Percentiles rank a stretch among this genome's conserved stretches.
Evolutionary conservation across 2,888 invertebrate genomes (phyloP).

Genomic region (Iphiclides podalirius): DNA sequence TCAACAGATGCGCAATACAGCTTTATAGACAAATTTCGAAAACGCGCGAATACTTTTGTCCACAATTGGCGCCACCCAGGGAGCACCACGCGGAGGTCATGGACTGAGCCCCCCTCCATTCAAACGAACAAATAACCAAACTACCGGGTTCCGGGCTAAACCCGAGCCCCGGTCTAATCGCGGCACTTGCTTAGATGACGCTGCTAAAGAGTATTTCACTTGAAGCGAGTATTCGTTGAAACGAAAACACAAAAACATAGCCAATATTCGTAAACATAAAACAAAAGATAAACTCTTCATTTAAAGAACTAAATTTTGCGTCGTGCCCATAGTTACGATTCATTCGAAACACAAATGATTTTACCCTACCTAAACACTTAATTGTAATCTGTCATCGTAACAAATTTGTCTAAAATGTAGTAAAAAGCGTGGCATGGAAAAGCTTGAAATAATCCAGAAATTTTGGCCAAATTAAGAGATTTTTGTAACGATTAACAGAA

Average conservation of each 20-base stretch:
- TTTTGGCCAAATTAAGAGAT: too few relatives aligned
- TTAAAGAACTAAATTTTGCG: background rate
- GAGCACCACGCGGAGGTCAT: slow-evolving; percentile 78
- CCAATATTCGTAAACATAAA: slow-evolving; percentile 12
- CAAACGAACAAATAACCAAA: slow-evolving; percentile 43
- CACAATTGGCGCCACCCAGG: slow-evolving; percentile 78
- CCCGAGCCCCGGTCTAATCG: background rate
- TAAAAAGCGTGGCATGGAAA: too few relatives aligned
- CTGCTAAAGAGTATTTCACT: slow-evolving; percentile 4
- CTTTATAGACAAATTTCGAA: slow-evolving; percentile 25
- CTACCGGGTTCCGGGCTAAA: slow-evolving; percentile 27
- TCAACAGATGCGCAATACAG: slow-evolving; percentile 32
- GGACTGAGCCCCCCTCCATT: slow-evolving; percentile 73
- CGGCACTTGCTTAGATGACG: background rate
- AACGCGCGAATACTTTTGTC: slow-evolving; percentile 60
- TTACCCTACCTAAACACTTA: background rate
- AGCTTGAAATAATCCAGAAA: too few relatives aligned
- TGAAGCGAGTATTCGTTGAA: slow-evolving; percentile 10
- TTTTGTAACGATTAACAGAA: too few relatives aligned
- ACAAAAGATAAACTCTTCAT: background rate
- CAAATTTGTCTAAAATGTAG: slow-evolving; percentile 2
- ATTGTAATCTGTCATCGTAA: slow-evolving; percentile 5
- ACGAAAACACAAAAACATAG: background rate
- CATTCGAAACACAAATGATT: background rate
- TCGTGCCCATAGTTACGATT: slow-evolving; percentile 1